Base-by-base conservation (phyloP, 2,797 vertebrate species). In the Typhlichthys eigenmanni region DNA sequence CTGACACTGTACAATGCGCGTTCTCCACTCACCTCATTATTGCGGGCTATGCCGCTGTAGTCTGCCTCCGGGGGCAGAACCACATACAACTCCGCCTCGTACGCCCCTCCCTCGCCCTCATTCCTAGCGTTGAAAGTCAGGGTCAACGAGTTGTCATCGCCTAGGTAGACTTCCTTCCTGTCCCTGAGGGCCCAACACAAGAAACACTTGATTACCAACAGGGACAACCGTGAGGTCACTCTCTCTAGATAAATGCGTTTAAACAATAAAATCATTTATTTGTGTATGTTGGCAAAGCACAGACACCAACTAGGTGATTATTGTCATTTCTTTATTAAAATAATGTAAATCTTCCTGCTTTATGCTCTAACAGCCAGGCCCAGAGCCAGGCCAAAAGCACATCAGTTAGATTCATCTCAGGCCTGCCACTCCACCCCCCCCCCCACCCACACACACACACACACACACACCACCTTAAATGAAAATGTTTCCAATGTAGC, bases 81-180 rank as follows among this genome's bases (percentile, higher is more conserved):
- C 78, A 96, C 94, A 0, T 94, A 92, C 19, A 98, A 92, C 85
- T 98, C 96, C 0, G 96, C 94, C 76, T 97, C 96, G 0, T 97
- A 98, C 0, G 96, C 96, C 0, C 96, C 96, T 1, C 96, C 96
- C 82, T 96, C 95, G 0, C 95, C 96, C 61, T 92, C 88, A 3
- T 97, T 97, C 81, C 85, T 86, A 43, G 95, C 95, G 0, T 94
- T 94, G 84, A 96, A 96, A 29, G 92, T 92, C 64, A 96, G 76
- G 56, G 93, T 95, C 84, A 96, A 79, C 1, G 93, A 80, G 65
- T 97, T 96, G 75, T 95, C 94, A 65, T 95, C 95, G 0, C 95
- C 96, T 58, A 96, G 86, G 88, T 92, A 95, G 55, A 95, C 94
- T 9, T 88, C 91, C 64, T 88, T 92, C 74, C 88, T 92, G 85